Percentiles rank a stretch among this genome's conserved stretches.
phyloP scores from a whole-genome alignment of 2,113 vertebrate species.

The Cervus canadensis region DNA sequence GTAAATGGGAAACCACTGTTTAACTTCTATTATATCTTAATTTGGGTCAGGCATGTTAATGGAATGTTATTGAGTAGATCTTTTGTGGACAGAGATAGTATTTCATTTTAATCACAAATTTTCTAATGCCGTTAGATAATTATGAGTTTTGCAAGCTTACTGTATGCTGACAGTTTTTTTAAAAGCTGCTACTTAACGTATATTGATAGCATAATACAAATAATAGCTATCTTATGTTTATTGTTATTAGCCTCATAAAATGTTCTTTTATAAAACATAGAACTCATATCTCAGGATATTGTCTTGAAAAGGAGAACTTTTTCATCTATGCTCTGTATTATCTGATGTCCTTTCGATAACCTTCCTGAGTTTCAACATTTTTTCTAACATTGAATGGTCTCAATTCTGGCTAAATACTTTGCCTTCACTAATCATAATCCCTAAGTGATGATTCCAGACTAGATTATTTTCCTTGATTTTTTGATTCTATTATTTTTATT shows the following conservation, averaged over 20 bases:
- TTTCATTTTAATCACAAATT: accelerated
- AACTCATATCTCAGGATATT: neutral
- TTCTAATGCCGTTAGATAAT: neutral
- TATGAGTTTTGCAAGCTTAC: neutral
- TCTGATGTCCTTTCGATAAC: neutral
- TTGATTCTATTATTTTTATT: neutral
- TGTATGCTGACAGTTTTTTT: neutral
- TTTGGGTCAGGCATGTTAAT: neutral
- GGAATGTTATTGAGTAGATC: neutral
- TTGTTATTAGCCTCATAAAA: neutral
- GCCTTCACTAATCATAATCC: neutral
- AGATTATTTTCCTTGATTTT: neutral
- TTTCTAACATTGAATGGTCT: neutral
- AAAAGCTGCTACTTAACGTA: neutral
- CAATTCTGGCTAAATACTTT: neutral
- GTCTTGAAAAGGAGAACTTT: neutral
- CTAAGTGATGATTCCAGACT: neutral
- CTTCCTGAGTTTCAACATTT: neutral
- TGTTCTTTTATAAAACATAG: constrained; percentile 10
- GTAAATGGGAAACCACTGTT: neutral
- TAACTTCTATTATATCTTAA: neutral
- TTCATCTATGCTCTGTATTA: neutral
- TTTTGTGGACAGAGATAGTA: neutral
- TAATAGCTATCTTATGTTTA: constrained; percentile 21
- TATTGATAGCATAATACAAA: neutral